Evolutionary conservation across 2,888 invertebrate species (phyloP), one percentile per base, ranked within the genome.

Genomic region (Drosophila sordidapex): DNA sequence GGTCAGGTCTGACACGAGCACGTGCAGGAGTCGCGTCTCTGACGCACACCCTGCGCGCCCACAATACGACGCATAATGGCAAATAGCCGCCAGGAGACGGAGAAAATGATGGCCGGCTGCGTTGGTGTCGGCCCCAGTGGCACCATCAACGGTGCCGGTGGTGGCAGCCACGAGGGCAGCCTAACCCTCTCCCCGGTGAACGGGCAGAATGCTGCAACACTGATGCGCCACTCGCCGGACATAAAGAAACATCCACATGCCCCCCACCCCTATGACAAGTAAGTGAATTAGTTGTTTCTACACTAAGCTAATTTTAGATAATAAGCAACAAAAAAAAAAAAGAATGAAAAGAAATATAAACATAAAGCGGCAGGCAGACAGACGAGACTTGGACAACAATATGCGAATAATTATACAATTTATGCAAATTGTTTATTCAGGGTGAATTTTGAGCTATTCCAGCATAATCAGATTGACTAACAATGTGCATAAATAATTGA

Each of bases 1-100:
- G 97, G 97, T 82, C 97, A 97, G 93, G 97, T 97, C 94, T 97
- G 96, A 96, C 95, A 95, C 93, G 94, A 94, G 91, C 93, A 92
- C 87, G 95, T 94, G 93, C 94, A 95, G 94, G 86, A 95, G 93
- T 94, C 94, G 94, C 92, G 93, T 73, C 93, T 93, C 83, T 93
- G 93, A 93, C 93, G 93, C 79, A 93, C 93, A 87, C 93, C 93
- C 91, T 93, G 93, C 92, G 93, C 93, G 72, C 93, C 93, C 75
- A 93, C 93, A 68, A 93, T 93, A 81, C 91, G 93, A 67, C 90
- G 93, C 59, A 93, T 93, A 76, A 93, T 93, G 93, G 93, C 93
- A 76, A 93, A 92, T 77, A 93, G 93, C 58, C 92, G 93, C 63
- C 93, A 93, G 78, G 93, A 93, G 86, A 93, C 93, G 57, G 93